A percentile compares a stretch with the other conserved stretches of the same genome.
These are phyloP conservation scores for Cylloceria caligata DNA, from an alignment of 2,888 invertebrate species.

Conservation along the genomic window DNA sequence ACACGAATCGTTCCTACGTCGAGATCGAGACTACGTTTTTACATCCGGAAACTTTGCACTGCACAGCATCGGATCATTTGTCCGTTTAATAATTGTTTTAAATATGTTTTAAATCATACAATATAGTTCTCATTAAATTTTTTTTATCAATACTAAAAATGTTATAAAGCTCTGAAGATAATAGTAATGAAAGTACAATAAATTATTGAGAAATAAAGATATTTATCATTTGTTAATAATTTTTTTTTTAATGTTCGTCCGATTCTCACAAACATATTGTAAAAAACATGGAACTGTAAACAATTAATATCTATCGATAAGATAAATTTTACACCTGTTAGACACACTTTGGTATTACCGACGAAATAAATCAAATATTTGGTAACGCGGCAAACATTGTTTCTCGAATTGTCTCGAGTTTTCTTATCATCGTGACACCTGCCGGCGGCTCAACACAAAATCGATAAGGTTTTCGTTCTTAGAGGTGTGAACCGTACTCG, in stretches of 20 bases:
- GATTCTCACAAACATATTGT: neutral
- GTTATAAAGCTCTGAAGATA: neutral
- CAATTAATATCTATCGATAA: constrained; percentile 2
- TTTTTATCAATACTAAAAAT: too few relatives aligned
- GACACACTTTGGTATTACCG: neutral
- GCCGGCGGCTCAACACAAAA: constrained; percentile 45
- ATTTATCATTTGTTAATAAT: neutral
- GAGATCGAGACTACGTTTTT: constrained; percentile 52
- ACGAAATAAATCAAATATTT: constrained; percentile 25
- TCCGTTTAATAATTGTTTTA: too few relatives aligned
- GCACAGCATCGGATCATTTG: constrained; percentile 1
- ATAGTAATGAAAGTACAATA: neutral
- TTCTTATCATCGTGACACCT: constrained; percentile 52
- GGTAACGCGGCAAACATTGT: constrained; percentile 10
- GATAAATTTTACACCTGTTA: constrained; percentile 33
- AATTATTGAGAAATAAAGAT: neutral
- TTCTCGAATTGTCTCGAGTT: constrained; percentile 39
- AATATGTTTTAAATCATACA: neutral
- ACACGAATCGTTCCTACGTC: constrained; percentile 59
- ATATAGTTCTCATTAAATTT: too few relatives aligned
- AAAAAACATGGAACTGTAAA: neutral
- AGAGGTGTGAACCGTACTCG: constrained; percentile 7
- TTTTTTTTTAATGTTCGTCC: neutral
- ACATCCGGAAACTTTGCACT: constrained; percentile 25
- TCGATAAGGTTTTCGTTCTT: constrained; percentile 61